Percentiles rank a stretch among this genome's conserved stretches.
phyloP scores from a whole-genome alignment of 2,113 vertebrate species.

The Tauraco erythrolophus region DNA sequence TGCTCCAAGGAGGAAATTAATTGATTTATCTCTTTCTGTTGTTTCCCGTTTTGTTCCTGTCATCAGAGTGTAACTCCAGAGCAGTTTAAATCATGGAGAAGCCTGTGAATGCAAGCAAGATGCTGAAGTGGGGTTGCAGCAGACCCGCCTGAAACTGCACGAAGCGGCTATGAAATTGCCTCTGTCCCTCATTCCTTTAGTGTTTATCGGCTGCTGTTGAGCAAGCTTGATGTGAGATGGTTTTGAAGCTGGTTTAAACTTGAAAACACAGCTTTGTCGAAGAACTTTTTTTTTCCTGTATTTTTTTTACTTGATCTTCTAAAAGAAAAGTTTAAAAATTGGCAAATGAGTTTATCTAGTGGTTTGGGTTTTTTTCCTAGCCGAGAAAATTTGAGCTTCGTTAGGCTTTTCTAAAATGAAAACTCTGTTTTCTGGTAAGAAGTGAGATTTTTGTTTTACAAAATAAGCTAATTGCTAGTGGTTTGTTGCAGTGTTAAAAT shows the following conservation, averaged over 20 bases:
- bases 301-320: not conserved
- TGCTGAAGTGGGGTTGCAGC: not conserved
- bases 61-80: not conserved
- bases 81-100: not conserved
- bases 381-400: not conserved
- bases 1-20: not conserved
- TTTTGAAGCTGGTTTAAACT: not conserved
- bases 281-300: not conserved
- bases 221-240: not conserved
- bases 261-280: not conserved
- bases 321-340: not conserved
- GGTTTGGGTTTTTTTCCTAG: not conserved
- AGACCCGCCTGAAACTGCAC: not conserved
- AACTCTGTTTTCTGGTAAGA: not conserved
- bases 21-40: not conserved
- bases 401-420: not conserved
- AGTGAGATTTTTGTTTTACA: not conserved
- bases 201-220: not conserved
- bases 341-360: not conserved
- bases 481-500: not conserved
- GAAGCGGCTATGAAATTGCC: not conserved
- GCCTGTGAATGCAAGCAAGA: accelerated
- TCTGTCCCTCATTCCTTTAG: not conserved
- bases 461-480: not conserved
- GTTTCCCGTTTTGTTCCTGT: not conserved